Evolutionary conservation across 35 echinoderm and acorn worm genomes (phyloP).

Genomic region (Stichopus chloronotus): DNA sequence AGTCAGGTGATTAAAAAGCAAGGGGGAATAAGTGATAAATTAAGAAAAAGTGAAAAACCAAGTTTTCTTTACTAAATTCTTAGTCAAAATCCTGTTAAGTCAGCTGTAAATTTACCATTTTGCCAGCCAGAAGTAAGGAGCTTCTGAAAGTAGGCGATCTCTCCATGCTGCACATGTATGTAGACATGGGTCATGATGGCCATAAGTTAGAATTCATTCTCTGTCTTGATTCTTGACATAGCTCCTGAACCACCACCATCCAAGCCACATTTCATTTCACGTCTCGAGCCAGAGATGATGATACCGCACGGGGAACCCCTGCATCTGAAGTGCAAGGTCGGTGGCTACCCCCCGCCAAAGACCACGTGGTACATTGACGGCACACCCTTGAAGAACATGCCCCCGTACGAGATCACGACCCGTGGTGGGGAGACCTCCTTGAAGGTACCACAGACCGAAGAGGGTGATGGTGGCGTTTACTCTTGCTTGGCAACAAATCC

Average conservation of each 20-base stretch:
- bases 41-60: no score
- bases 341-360: constrained; percentile 39
- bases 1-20: no score
- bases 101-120: no score
- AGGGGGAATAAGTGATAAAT: no score
- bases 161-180: no score
- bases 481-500: constrained; percentile 63
- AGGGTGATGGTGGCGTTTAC: constrained; percentile 61
- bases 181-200: no score
- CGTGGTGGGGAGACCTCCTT: constrained; percentile 21
- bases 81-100: no score
- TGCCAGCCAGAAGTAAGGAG: no score
- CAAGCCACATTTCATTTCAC: constrained; percentile 55
- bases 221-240: not conserved
- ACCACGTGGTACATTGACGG: constrained; percentile 47
- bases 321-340: constrained; percentile 40
- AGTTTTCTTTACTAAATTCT: no score
- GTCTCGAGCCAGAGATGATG: constrained; percentile 33
- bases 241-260: constrained; percentile 52
- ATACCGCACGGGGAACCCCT: constrained; percentile 30
- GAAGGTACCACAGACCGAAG: constrained; percentile 13
- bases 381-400: constrained; percentile 25
- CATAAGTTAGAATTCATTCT: no score
- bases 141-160: no score
- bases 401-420: constrained; percentile 28